These are phyloP conservation scores for Coelogynopora nodosa DNA, from an alignment of 2,888 invertebrate genomes.

Conservation along the genomic window DNA sequence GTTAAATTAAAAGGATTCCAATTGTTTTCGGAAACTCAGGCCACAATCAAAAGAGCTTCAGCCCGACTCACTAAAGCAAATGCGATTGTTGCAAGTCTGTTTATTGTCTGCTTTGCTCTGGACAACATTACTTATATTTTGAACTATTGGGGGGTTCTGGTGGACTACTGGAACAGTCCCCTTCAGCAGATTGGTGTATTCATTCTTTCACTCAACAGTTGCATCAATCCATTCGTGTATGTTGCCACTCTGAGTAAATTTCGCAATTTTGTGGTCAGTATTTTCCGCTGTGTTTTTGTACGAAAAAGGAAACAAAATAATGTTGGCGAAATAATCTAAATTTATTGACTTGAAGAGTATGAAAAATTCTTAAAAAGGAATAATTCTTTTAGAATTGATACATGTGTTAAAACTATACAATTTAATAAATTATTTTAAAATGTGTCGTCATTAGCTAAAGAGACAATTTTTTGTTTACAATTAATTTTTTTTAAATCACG, in stretches of 20 bases:
- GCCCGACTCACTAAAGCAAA: not conserved
- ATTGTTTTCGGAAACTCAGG: not conserved
- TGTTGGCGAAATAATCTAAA: too few relatives aligned
- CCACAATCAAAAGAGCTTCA: not conserved
- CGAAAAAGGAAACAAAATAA: not conserved
- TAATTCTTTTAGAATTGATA: too few relatives aligned
- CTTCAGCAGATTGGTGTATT: not conserved
- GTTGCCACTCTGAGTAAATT: not conserved
- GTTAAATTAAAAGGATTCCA: not conserved
- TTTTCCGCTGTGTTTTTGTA: not conserved
- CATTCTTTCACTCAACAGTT: not conserved
- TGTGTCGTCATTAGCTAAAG: too few relatives aligned
- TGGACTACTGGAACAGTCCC: not conserved
- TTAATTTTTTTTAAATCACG: too few relatives aligned
- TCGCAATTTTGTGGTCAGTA: not conserved
- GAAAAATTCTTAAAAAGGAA: too few relatives aligned
- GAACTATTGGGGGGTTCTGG: not conserved
- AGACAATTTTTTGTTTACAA: too few relatives aligned
- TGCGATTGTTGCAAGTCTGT: not conserved
- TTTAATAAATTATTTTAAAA: too few relatives aligned
- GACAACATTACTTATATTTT: not conserved
- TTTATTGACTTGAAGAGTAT: too few relatives aligned
- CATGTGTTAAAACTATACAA: too few relatives aligned
- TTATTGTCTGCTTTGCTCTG: not conserved
- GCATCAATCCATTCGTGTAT: not conserved